Evolutionary conservation across 30 jellyfish, hydroid and myxozoan genomes (phyloP), one percentile per base, ranked within the genome.

Genomic region (Turritopsis dohrnii): DNA sequence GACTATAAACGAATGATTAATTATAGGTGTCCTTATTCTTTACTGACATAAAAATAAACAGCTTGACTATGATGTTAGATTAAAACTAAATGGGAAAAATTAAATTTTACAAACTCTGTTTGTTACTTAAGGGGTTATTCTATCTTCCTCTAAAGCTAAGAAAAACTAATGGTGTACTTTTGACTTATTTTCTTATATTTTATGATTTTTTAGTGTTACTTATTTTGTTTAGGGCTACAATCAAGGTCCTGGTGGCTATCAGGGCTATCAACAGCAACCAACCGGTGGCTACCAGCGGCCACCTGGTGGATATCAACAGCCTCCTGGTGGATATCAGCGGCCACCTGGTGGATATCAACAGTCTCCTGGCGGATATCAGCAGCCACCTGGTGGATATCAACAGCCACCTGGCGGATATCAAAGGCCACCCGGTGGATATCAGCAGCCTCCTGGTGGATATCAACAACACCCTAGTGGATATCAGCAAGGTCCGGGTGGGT

Each of bases 381-480:
- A 82, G 41, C 80, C 22, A 7, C 83, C 81, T 25, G 94, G 89
- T 19, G 89, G 88, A 53, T 24, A 83, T 65, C 81, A 29, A 72
- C 90, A 75, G 41, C 89, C 29, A 0, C 84, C 86, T 7, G 80
- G 80, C 27, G 69, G 82, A 28, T 83, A 77, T 7, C 89, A 76
- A 17, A 52, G 26, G 76, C 71, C 25, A 20, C 74, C 90, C 0
- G 71, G 72, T 29, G 93, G 96, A 16, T 84, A 89, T 85, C 92
- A 71, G 65, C 97, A 81, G 53, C 29, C 53, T 21, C 87, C 87
- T 20, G 65, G 5, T 1, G 81, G 82, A 21, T 7, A 52, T 27
- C 80, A 79, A 27, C 86, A 79, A 29, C 90, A 60, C 30, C 88
- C 71, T 27, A 84, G 90, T 26, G 90, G 90, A 41, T 83, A 89